These are phyloP conservation scores for Papilio polytes DNA, from an alignment of 1,140 invertebrate genomes.

Conservation along the genomic window DNA sequence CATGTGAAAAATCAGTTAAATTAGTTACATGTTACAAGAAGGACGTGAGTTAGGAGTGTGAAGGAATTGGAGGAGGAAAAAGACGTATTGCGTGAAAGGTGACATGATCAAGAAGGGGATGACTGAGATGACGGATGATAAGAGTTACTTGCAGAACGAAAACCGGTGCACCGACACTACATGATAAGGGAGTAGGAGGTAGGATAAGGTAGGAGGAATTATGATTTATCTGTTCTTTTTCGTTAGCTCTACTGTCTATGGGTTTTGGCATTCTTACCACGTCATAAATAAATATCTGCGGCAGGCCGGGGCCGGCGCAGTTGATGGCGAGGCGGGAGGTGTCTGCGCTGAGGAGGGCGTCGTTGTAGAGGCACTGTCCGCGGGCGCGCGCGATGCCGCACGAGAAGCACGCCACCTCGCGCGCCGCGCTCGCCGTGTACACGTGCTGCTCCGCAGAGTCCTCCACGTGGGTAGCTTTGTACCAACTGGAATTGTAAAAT, in stretches of 20 bases:
- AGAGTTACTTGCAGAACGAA: too few species aligned
- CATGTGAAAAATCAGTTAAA: too few species aligned
- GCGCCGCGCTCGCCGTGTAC: slow-evolving; percentile 79
- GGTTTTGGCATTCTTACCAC: slow-evolving; percentile 54
- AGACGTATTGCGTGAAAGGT: too few species aligned
- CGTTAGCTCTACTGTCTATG: too few species aligned
- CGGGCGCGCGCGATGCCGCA: slow-evolving; percentile 84
- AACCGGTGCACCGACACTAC: too few species aligned
- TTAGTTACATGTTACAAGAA: too few species aligned
- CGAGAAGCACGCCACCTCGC: slow-evolving; percentile 84
- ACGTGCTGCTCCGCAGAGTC: slow-evolving; percentile 87
- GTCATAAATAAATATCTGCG: slow-evolving; percentile 74
- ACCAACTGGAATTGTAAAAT: slow-evolving; percentile 85
- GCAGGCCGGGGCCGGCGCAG: slow-evolving; percentile 87
- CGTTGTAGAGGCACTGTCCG: slow-evolving; percentile 87
- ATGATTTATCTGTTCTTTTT: not conserved
- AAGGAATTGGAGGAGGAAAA: too few species aligned
- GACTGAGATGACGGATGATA: too few species aligned
- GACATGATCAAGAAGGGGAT: too few species aligned
- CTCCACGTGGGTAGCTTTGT: slow-evolving; percentile 85
- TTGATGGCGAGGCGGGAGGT: slow-evolving; percentile 88
- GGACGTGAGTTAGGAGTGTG: too few species aligned
- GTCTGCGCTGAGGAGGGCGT: slow-evolving; percentile 88
- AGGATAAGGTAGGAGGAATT: not conserved
- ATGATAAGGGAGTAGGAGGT: too few species aligned